These are phyloP conservation scores for Chinchilla lanigera DNA, from an alignment of 2,113 vertebrate genomes.

Conservation along the genomic window DNA sequence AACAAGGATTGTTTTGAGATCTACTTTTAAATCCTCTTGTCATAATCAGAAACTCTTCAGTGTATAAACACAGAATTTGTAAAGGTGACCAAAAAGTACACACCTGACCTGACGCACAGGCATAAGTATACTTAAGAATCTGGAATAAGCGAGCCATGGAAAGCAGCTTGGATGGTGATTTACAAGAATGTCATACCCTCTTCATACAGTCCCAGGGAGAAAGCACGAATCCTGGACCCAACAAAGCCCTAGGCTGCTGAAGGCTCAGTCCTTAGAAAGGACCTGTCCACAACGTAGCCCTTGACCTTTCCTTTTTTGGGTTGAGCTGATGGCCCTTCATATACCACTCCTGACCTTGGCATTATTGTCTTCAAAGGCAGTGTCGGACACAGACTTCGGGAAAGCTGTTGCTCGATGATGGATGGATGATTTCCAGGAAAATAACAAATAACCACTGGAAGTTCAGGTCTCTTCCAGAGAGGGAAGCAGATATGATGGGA, in stretches of 20 bases:
- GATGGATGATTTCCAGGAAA: not conserved
- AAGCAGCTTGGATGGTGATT: not conserved
- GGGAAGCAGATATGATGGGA: not conserved
- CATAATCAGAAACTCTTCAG: not conserved
- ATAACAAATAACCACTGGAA: not conserved
- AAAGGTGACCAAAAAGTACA: not conserved
- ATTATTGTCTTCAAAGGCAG: not conserved
- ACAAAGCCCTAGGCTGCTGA: fast-evolving
- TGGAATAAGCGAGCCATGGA: not conserved
- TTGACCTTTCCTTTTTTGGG: not conserved
- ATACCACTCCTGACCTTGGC: not conserved
- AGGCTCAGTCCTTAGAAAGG: not conserved
- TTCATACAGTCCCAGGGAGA: not conserved
- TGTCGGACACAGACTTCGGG: not conserved
- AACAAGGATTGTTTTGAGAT: not conserved
- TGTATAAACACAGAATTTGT: not conserved
- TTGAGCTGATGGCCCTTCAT: not conserved
- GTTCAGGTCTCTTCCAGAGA: not conserved
- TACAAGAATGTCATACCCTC: not conserved
- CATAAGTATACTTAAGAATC: not conserved
- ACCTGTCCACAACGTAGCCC: not conserved
- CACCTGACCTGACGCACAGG: fast-evolving
- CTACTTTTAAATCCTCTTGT: not conserved
- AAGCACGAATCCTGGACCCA: not conserved
- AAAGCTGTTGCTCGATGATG: not conserved